Conservation (phyloP, 2,797 vertebrate species). For the Hephaestus fuliginosus region DNA sequence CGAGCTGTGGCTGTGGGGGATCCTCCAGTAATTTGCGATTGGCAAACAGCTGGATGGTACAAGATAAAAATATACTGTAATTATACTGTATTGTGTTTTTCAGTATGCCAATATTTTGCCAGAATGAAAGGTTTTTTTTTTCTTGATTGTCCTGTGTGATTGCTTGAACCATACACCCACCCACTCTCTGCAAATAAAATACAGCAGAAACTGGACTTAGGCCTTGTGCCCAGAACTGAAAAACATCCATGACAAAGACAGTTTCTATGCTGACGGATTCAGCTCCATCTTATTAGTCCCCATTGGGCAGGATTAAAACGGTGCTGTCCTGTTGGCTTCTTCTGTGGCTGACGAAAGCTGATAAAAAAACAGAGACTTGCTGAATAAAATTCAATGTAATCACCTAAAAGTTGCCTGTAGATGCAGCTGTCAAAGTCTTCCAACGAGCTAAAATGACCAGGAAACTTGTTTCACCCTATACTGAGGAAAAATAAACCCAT, state of each 20-base stretch:
- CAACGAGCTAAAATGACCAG: slow-evolving; percentile 6
- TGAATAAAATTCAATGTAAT: slow-evolving; percentile 4
- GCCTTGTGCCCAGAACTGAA: slow-evolving; percentile 44
- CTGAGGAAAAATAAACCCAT: background rate
- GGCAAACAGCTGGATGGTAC: background rate
- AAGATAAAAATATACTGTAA: background rate
- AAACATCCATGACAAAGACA: slow-evolving; percentile 60
- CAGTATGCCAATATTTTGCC: background rate
- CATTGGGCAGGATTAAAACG: slow-evolving; percentile 51
- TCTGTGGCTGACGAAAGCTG: slow-evolving; percentile 41
- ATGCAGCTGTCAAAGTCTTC: slow-evolving; percentile 21
- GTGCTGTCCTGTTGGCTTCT: slow-evolving; percentile 30
- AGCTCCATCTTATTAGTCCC: slow-evolving; percentile 47
- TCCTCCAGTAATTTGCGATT: background rate
- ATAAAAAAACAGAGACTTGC: slow-evolving; percentile 31
- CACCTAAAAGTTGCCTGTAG: slow-evolving; percentile 17
- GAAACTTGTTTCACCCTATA: background rate
- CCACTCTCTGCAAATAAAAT: background rate
- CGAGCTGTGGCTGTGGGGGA: background rate
- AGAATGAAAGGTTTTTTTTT: background rate
- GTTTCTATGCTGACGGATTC: slow-evolving; percentile 45
- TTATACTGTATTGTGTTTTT: background rate
- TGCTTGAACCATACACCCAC: background rate
- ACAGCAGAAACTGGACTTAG: slow-evolving; percentile 1
- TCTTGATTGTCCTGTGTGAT: background rate